Percentiles rank a stretch among this genome's conserved stretches.
These are phyloP conservation scores for Ascaphus truei DNA, from an alignment of 2,113 vertebrate genomes.

Conservation along the genomic window DNA sequence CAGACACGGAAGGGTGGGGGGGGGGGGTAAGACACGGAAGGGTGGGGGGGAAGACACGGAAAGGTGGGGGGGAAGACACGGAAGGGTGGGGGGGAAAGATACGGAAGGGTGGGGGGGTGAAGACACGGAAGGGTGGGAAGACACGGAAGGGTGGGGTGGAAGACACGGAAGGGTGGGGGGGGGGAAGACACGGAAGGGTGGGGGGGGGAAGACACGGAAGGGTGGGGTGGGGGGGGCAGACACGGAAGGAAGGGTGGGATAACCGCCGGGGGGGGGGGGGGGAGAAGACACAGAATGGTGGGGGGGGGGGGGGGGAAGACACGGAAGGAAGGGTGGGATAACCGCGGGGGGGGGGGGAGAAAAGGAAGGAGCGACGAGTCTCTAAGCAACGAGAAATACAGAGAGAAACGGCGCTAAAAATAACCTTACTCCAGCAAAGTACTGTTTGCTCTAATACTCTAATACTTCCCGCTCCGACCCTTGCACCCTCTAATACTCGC, in stretches of 20 bases:
- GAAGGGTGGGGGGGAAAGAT: conserved; percentile 44
- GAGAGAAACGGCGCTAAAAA: conserved; percentile 57
- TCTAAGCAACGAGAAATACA: conserved; percentile 46
- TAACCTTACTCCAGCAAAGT: too few species aligned
- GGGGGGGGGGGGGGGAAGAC: conserved; percentile 61
- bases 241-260: conserved; percentile 42
- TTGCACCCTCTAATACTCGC: too few species aligned
- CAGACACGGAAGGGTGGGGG: too few species aligned
- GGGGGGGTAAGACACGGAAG: too few species aligned
- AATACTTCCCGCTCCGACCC: too few species aligned
- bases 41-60: too few species aligned
- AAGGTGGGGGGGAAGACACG: too few species aligned
- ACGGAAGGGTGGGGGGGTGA: too few species aligned
- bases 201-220: neutral
- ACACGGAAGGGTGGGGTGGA: neutral
- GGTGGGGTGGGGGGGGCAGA: conserved; percentile 30
- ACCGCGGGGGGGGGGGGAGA: conserved; percentile 62
- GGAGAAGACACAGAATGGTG: too few species aligned
- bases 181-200: neutral
- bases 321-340: too few species aligned
- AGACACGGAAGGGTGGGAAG: conserved; percentile 13
- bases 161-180: too few species aligned
- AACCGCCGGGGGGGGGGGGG: conserved; percentile 56
- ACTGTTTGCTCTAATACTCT: too few species aligned
- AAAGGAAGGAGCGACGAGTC: conserved; percentile 67